Evolutionary conservation across 2,113 vertebrate species (phyloP).

Genomic region (Entelurus aequoreus): DNA sequence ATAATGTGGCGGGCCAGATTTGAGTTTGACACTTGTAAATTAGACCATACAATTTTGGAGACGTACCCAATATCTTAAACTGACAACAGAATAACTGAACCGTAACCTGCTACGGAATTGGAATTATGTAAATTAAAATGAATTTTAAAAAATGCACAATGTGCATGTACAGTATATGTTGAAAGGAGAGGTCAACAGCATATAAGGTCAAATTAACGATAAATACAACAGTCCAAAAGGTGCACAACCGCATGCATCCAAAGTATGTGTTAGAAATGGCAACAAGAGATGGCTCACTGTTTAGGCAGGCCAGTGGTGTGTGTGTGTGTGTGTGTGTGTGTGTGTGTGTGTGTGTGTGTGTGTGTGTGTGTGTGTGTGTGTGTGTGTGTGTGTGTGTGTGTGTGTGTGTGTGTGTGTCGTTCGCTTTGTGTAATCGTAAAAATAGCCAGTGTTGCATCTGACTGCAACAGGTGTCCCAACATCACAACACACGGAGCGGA

Average conservation of each 20-base stretch:
- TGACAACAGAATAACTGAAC: too few species aligned
- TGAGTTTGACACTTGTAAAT: too few species aligned
- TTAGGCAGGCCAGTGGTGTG: slow-evolving; percentile 33
- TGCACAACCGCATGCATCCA: neutral
- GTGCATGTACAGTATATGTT: slow-evolving; percentile 8
- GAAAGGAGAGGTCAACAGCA: slow-evolving; percentile 7
- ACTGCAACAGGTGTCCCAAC: slow-evolving; percentile 63
- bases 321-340: neutral
- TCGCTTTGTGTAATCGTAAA: slow-evolving; percentile 45
- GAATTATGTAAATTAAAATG: too few species aligned
- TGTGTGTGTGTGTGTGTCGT: neutral
- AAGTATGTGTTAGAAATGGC: slow-evolving; percentile 15
- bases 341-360: neutral
- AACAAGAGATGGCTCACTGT: slow-evolving; percentile 38
- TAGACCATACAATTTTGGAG: too few species aligned
- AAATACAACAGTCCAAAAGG: neutral
- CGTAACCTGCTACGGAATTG: too few species aligned
- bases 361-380: too few species aligned
- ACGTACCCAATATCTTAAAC: too few species aligned
- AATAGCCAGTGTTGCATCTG: slow-evolving; percentile 56
- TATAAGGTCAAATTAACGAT: slow-evolving; percentile 1
- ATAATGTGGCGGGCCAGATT: too few species aligned
- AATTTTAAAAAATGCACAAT: neutral
- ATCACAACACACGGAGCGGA: slow-evolving; percentile 25
- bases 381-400: slow-evolving; percentile 11